Evolutionary conservation across 1,140 invertebrate species (phyloP).

Genomic region (Drosophila baimaii): DNA sequence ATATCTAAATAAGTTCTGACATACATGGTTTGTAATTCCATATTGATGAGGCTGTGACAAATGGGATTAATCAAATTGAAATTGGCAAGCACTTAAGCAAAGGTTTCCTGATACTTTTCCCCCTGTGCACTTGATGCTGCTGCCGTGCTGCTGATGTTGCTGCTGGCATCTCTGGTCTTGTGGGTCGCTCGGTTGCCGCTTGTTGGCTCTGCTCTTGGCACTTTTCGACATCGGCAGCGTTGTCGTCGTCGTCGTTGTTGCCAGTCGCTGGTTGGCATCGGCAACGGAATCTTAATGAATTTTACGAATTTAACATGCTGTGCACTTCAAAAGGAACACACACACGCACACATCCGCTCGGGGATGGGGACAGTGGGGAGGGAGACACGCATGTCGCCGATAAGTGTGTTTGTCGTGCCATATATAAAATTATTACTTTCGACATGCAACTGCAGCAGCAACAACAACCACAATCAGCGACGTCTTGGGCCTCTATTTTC

Average conservation of each 20-base stretch:
- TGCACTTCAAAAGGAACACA: slow-evolving; percentile 82
- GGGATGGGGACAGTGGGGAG: slow-evolving; percentile 5
- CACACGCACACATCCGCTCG: slow-evolving; percentile 41
- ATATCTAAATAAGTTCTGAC: background rate
- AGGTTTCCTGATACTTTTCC: background rate
- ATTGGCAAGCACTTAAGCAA: background rate
- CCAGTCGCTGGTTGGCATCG: slow-evolving; percentile 71
- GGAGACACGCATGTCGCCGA: slow-evolving; percentile 74
- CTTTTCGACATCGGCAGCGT: slow-evolving; percentile 69
- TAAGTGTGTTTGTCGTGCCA: slow-evolving; percentile 82
- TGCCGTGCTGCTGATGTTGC: slow-evolving; percentile 26
- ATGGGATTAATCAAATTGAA: background rate
- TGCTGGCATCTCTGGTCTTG: slow-evolving; percentile 56
- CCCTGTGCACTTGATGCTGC: slow-evolving; percentile 31
- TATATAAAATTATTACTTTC: slow-evolving; percentile 83
- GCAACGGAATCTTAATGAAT: slow-evolving; percentile 83
- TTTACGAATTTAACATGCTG: slow-evolving; percentile 83
- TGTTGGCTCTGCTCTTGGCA: slow-evolving; percentile 76
- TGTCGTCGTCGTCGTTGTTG: slow-evolving; percentile 39
- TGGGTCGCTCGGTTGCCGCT: slow-evolving; percentile 43
- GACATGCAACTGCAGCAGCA: slow-evolving; percentile 67
- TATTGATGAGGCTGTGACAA: background rate
- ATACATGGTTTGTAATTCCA: background rate
- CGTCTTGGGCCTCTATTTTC: slow-evolving; percentile 21
- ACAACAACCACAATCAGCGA: slow-evolving; percentile 12